These are phyloP conservation scores for Glandiceps talaboti DNA, from an alignment of 53 echinoderm and acorn worm genomes.

Conservation along the genomic window DNA sequence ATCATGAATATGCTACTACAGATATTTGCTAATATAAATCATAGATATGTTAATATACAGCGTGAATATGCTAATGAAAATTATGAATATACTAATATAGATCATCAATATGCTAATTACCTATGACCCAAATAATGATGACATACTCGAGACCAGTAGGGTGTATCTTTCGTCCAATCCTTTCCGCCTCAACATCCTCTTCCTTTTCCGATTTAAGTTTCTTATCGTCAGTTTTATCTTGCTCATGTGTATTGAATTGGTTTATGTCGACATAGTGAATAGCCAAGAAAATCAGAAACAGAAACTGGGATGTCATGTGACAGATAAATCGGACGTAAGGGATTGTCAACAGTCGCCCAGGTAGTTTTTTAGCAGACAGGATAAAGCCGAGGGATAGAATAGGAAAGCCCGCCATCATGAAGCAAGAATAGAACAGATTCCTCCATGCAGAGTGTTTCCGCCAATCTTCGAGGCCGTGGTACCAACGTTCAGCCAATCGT, in stretches of 20 bases:
- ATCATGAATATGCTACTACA: neutral
- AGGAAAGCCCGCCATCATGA: neutral
- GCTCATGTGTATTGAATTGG: too few relatives aligned
- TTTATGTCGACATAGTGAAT: neutral
- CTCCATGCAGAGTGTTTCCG: neutral
- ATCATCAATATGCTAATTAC: neutral
- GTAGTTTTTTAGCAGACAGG: neutral
- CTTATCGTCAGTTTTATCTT: neutral
- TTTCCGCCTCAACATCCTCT: constrained; percentile 9
- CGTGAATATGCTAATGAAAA: too few relatives aligned
- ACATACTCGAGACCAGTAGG: neutral
- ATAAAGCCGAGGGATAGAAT: neutral
- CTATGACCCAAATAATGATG: neutral
- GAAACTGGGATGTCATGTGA: neutral
- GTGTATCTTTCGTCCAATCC: neutral
- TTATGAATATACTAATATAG: too few relatives aligned
- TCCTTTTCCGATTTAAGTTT: neutral
- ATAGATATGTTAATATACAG: too few relatives aligned
- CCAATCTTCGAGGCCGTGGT: neutral
- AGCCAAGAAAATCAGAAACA: neutral
- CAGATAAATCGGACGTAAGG: neutral
- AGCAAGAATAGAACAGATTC: neutral
- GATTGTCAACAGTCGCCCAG: neutral
- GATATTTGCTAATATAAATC: too few relatives aligned
- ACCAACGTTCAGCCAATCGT: neutral